Evolutionary conservation across 2,797 vertebrate species (phyloP), one percentile per base, ranked within the genome.

Genomic region (Spinibarbus caldwelli): DNA sequence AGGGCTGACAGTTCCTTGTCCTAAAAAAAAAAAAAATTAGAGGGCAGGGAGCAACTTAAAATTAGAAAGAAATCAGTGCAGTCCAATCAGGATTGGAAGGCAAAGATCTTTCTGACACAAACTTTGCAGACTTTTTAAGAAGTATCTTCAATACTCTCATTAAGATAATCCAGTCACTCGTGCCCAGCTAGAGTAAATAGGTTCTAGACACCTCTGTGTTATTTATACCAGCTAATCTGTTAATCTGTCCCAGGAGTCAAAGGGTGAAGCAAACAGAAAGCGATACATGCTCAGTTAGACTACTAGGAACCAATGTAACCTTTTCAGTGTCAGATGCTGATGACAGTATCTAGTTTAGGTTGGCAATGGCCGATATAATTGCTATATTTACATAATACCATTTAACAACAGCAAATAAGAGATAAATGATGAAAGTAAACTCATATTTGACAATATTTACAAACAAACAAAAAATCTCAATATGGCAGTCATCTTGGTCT

Each of bases 141-240:
- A 83, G 31, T 7, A 52, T 49, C 67, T 41, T 36, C 86, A 38
- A 75, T 76, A 57, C 82, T 85, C 78, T 88, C 84, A 85, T 38
- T 41, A 75, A 36, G 64, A 72, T 90, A 90, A 92, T 90, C 91
- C 75, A 26, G 14, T 87, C 71, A 85, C 66, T 85, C 45, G 2
- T 31, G 34, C 41, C 81, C 38, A 34, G 41, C 38, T 4, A 77
- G 75, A 67, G 45, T 84, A 80, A 84, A 75, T 82, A 17, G 45
- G 70, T 75, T 80, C 8, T 4, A 45, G 78, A 73, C 86, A 87
- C 79, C 34, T 49, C 29, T 1, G 29, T 82, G 89, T 92, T 91
- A 91, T 94, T 92, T 92, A 90, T 89, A 91, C 88, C 8, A 36
- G 62, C 66, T 93, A 93, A 94, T 91, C 88, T 17, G 89, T 82